Evolutionary conservation across 2,797 vertebrate genomes (phyloP), one percentile per base, ranked within the genome.

Genomic region (Denticeps clupeoides): DNA sequence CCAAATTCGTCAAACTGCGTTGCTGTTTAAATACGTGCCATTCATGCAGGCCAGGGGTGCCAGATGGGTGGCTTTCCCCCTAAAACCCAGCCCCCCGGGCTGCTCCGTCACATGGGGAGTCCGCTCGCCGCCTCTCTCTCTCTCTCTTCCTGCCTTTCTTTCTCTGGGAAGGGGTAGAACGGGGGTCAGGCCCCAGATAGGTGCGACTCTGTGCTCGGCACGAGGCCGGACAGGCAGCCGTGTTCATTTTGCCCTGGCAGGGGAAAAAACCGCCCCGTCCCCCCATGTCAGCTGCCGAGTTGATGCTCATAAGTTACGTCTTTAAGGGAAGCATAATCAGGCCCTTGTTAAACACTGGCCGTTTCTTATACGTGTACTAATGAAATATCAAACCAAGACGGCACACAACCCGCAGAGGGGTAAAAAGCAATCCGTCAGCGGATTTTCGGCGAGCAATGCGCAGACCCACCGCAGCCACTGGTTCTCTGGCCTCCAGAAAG

Each of bases 1-100:
- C 84, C 79, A 89, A 87, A 91, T 93, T 90, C 89, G 88, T 95
- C 90, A 93, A 88, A 88, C 87, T 85, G 79, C 88, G 88, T 90
- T 86, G 86, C 82, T 93, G 90, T 93, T 90, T 87, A 86, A 74
- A 69, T 83, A 82, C 77, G 79, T 82, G 85, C 85, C 89, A 82
- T 80, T 91, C 87, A 85, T 82, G 85, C 61, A 38, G n/a, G 35
- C 68, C 49, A 25, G 68, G 63, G 58, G 68, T 78, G 81, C 89
- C 89, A 91, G 89, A 89, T 89, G 88, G 83, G 84, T 62, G 37
- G 64, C 77, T 79, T 74, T 87, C 75, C 75, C 68, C 75, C 77
- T n/a, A n/a, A n/a, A 81, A 82, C 81, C 68, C 84, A 74, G 82
- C 87, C 87, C n/a, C n/a, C 72, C 78, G 73, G 79, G 85, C 87